Evolutionary conservation across 2,888 invertebrate species (phyloP).

Genomic region (Apotomis betuletana): DNA sequence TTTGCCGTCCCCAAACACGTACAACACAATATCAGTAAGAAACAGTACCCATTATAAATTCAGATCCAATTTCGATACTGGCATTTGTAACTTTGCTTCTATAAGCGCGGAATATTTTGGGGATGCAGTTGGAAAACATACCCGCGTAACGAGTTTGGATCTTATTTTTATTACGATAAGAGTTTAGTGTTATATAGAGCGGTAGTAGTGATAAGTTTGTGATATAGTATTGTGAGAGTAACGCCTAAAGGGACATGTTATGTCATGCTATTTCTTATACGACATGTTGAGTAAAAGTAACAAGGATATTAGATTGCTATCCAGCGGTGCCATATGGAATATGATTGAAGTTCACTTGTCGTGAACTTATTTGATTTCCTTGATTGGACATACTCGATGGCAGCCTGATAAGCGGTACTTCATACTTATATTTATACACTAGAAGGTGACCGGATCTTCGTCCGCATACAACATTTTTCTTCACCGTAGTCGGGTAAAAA

Average conservation of each 20-base stretch:
- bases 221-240: conserved; percentile 62
- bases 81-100: conserved; percentile 56
- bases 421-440: too few relatives aligned
- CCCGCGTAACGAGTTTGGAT: conserved; percentile 44
- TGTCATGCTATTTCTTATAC: conserved; percentile 75
- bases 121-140: conserved; percentile 43
- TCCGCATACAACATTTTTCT: too few relatives aligned
- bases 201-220: conserved; percentile 52
- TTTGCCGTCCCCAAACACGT: conserved; percentile 48
- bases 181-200: conserved; percentile 37
- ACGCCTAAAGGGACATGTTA: conserved; percentile 74
- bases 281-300: conserved; percentile 73
- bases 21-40: conserved; percentile 16
- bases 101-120: conserved; percentile 49
- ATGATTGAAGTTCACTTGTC: conserved; percentile 63
- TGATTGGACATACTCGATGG: conserved; percentile 49
- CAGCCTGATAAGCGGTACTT: conserved; percentile 17
- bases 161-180: conserved; percentile 47
- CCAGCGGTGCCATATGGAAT: conserved; percentile 55
- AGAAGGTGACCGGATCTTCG: too few relatives aligned
- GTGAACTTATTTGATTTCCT: conserved; percentile 49
- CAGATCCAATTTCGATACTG: conserved; percentile 47
- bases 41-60: conserved; percentile 48
- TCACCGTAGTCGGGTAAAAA: too few relatives aligned
- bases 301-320: conserved; percentile 79